Percentiles rank a stretch among this genome's conserved stretches.
phyloP scores from a whole-genome alignment of 2,113 vertebrate genomes.

The Callospermophilus lateralis region DNA sequence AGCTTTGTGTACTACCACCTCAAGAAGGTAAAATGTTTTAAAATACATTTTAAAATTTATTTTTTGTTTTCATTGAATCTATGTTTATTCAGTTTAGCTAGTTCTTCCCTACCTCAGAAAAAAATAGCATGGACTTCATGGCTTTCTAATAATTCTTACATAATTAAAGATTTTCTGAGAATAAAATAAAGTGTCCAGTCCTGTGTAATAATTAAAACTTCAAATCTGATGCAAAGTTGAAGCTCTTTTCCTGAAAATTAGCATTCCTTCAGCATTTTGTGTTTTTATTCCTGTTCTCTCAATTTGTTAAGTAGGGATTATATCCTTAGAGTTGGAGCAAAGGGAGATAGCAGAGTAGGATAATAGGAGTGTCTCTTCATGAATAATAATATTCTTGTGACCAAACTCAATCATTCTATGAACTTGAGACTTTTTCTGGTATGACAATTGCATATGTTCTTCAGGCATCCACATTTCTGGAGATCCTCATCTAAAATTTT shows the following conservation, averaged over 20 bases:
- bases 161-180: not conserved
- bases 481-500: not conserved
- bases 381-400: not conserved
- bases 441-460: not conserved
- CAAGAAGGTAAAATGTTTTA: not conserved
- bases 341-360: not conserved
- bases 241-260: not conserved
- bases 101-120: not conserved
- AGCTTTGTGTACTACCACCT: not conserved
- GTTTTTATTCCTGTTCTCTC: not conserved
- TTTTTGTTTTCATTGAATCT: not conserved
- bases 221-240: not conserved
- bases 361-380: not conserved
- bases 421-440: not conserved
- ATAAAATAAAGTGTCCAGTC: not conserved
- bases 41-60: not conserved
- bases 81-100: not conserved
- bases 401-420: not conserved
- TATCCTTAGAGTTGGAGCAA: not conserved
- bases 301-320: not conserved
- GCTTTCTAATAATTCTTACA: not conserved
- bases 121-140: not conserved
- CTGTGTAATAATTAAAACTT: constrained; percentile 25
- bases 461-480: not conserved
- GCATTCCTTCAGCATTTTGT: not conserved